phyloP scores from a whole-genome alignment of 1,140 invertebrate species.

The Trichonephila clavata region DNA sequence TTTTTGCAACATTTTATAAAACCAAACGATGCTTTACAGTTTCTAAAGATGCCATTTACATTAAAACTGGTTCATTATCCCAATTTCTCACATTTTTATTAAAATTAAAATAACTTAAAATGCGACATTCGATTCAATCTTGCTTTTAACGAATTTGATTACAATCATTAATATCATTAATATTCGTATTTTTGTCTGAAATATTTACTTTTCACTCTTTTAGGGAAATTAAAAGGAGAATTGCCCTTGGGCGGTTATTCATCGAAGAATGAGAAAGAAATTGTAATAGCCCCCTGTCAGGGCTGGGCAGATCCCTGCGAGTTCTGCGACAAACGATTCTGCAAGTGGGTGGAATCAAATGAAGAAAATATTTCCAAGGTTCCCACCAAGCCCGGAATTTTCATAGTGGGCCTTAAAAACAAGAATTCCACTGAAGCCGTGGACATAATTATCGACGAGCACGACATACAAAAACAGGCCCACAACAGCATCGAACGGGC shows the following conservation, averaged over 20 bases:
- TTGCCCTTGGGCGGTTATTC: background rate
- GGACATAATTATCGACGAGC: background rate
- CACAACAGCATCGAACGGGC: background rate
- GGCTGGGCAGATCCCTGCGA: background rate
- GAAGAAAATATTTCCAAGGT: background rate
- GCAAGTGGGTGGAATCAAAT: background rate
- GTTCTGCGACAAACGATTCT: slow-evolving; percentile 10
- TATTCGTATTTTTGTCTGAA: too few species aligned
- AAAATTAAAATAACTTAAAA: too few species aligned
- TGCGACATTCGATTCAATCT: too few species aligned
- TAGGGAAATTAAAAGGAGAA: background rate
- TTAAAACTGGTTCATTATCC: too few species aligned
- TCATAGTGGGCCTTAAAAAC: background rate
- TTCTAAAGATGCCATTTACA: too few species aligned
- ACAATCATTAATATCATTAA: too few species aligned
- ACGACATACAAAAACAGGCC: background rate
- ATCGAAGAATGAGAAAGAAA: background rate
- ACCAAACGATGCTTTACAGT: too few species aligned
- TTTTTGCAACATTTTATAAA: too few species aligned
- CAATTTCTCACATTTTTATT: too few species aligned
- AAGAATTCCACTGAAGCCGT: background rate
- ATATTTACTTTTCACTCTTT: background rate
- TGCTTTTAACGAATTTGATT: too few species aligned
- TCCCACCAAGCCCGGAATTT: background rate
- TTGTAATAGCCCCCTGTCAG: background rate